Conservation (phyloP, 2,797 vertebrate species). For the Megalops cyprinoides region DNA sequence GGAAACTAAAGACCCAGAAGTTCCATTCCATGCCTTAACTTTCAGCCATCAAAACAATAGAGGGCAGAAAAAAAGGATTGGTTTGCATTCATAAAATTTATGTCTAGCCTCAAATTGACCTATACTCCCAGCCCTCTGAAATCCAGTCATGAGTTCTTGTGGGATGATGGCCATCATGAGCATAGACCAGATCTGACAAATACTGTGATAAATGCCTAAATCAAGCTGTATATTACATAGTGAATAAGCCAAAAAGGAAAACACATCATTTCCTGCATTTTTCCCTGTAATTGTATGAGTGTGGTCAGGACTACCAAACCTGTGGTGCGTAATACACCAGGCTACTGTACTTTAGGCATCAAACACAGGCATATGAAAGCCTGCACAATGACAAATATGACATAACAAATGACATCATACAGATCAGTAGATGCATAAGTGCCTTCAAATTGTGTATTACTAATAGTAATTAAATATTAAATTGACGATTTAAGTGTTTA, state of each 20-base stretch:
- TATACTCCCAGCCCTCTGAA: not conserved
- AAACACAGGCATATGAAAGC: not conserved
- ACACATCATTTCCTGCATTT: not conserved
- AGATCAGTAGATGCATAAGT: no score
- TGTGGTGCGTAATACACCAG: no score
- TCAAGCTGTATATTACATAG: not conserved
- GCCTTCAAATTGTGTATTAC: not conserved
- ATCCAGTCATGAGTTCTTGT: not conserved
- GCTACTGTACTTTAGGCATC: no score
- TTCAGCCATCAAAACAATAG: no score
- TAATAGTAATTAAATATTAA: not conserved
- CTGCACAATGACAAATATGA: no score
- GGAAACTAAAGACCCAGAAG: no score
- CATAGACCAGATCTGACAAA: not conserved
- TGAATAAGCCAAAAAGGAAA: not conserved
- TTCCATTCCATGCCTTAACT: no score
- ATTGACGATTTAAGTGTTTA: no score
- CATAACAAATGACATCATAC: not conserved
- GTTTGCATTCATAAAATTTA: not conserved
- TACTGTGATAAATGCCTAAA: not conserved
- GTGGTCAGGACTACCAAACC: not conserved
- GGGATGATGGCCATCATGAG: not conserved
- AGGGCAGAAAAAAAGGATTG: no score
- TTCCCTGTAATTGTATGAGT: not conserved
- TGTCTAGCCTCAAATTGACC: not conserved